Base-by-base conservation (phyloP, 1,140 invertebrate species). In the Helicoverpa armigera region DNA sequence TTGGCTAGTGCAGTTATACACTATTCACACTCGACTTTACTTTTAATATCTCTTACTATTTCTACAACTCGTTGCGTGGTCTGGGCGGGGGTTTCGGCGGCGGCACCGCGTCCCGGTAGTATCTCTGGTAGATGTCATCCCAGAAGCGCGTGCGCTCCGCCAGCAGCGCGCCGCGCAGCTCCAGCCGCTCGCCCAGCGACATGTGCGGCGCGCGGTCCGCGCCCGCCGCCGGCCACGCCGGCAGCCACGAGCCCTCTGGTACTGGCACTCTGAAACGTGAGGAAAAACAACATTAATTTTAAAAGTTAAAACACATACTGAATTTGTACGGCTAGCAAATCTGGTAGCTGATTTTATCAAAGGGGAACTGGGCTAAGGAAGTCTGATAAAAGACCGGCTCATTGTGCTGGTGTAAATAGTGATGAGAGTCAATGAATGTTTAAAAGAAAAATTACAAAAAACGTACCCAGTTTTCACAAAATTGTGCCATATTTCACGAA, bases 41-140 rank as follows among this genome's bases (percentile, higher is more conserved):
- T 23, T 23, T 23, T 23, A 23, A 23, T 23, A 23, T 23, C 23
- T 23, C 23, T 23, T 23, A 23, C 23, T 7, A 35, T 3, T 35
- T 35, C 35, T 65, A 65, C 14, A 65, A 43, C n/a, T 65, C 61
- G n/a, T 9, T 0, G 61, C 31, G 61, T 9, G 11, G 3, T 61
- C n/a, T 72, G 1, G 48, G 53, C 13, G 56, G 54, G 1, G 72
- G 56, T 3, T 9, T 18, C 13, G 86, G 81, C 2, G 14, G 13
- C 18, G 86, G 81, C 2, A 74, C 53, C 3, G 86, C 81, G 1
- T 60, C 18, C 14, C 76, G 69, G 60, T 88, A 86, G 65, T 88
- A 79, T 48, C 83, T 83, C 1, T 69, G 76, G 65, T 91, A 91
- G 13, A 91, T 87, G 3, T 73, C 78, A 10, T 91, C 86, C 23